Base-by-base conservation (phyloP, 2,888 invertebrate species). In the Sarcophaga subvicina region DNA sequence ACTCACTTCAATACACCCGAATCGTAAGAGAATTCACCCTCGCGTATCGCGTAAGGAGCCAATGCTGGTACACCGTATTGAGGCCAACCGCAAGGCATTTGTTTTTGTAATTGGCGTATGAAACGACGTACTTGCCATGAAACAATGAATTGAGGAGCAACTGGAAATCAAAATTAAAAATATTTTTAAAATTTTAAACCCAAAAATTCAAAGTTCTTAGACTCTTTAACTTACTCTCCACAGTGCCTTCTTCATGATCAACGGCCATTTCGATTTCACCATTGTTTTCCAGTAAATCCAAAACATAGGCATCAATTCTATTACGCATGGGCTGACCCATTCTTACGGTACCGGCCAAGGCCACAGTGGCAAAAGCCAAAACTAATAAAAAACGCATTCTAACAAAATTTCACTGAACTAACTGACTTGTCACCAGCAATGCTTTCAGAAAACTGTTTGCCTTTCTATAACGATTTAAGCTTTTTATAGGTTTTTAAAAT, bases 1-100 rank as follows among this genome's bases (percentile, higher is more conserved):
- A 89, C 89, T 89, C 49, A 90, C 90, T 91, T 89, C 20, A 91
- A 86, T 76, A 91, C 88, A 69, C 90, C 89, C 64, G 88, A 89
- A 78, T 91, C 88, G 14, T 91, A 73, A 45, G 89, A 70, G 47
- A 92, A 6, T 59, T 89, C 76, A 4, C 83, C 83, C 17, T 91
- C 90, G 59, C 76, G 87, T 11, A 91, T 3, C 17, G 90, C 88
- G 11, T 91, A 77, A 4, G 92, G 92, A 2, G 92, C 92, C 88
- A 92, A 88, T 87, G 90, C 89, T 0, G 92, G 92, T 76, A 92
- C 90, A 12, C 91, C 92, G 64, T 88, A 66, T 8, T 88, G 54
- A 0, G 91, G 91, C 79, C 87, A 92, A 47, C 92, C 92, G 86
- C 92, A 92, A 25, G 90, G 88, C 92, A 92, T 92, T 70, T 92